phyloP scores from a whole-genome alignment of 2,888 invertebrate species.

The Sepiola atlantica region DNA sequence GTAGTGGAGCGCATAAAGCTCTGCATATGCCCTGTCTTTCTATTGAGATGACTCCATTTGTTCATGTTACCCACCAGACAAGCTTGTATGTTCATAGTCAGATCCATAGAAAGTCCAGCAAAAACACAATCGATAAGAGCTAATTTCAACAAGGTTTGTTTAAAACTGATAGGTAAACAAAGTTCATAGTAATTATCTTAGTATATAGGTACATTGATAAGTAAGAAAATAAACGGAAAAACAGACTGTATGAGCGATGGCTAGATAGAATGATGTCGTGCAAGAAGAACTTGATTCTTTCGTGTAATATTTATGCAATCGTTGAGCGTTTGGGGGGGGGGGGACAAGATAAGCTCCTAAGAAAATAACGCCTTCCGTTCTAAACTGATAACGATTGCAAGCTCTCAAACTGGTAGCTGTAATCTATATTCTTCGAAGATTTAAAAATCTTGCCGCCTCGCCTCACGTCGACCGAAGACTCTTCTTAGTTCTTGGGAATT shows the following conservation, averaged over 20 bases:
- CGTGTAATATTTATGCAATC: background rate
- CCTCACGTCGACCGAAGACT: background rate
- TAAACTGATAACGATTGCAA: background rate
- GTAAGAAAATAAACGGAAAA: background rate
- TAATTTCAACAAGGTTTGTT: no score
- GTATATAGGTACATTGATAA: background rate
- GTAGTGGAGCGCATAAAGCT: no score
- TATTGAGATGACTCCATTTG: no score
- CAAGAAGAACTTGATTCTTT: background rate
- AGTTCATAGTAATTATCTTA: background rate
- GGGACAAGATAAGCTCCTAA: background rate
- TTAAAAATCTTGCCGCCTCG: slow-evolving; percentile 16
- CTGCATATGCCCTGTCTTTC: no score
- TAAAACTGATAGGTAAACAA: background rate
- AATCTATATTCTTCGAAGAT: slow-evolving; percentile 11
- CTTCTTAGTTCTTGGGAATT: slow-evolving; percentile 6
- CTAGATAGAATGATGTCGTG: background rate
- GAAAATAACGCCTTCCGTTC: background rate
- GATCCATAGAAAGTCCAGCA: no score
- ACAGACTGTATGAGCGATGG: background rate
- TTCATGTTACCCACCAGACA: no score
- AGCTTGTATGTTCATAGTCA: no score
- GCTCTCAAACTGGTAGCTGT: background rate
- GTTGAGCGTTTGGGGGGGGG: background rate
- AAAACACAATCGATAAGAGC: no score